These are phyloP conservation scores for Macrotrachela quadricornifera DNA, from an alignment of 1,140 invertebrate species.

Conservation along the genomic window DNA sequence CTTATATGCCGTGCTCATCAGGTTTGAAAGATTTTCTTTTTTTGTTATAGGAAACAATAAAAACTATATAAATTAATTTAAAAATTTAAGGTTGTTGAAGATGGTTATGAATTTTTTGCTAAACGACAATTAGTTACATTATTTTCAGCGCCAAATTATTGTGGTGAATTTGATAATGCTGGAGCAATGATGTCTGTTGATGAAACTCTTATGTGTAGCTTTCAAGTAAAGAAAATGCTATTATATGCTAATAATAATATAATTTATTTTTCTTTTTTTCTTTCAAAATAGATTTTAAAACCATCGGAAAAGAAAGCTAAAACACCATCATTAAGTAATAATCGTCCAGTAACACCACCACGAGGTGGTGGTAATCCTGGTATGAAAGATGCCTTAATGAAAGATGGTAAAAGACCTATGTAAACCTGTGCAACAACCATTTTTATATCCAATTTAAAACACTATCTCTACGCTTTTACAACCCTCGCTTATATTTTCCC, in stretches of 20 bases:
- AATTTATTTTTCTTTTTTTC: not conserved
- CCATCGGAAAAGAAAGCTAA: slow-evolving; percentile 43
- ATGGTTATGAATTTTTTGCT: slow-evolving; percentile 95
- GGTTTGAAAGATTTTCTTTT: slow-evolving; percentile 11
- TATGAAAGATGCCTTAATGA: no score
- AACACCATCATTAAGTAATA: slow-evolving; percentile 63
- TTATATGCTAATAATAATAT: not conserved
- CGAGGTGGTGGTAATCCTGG: slow-evolving; percentile 31
- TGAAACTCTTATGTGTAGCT: slow-evolving; percentile 97
- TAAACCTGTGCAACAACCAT: no score
- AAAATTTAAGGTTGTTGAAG: slow-evolving; percentile 45
- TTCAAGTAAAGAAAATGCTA: slow-evolving; percentile 30
- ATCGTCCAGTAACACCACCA: slow-evolving; percentile 43
- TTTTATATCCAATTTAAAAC: no score
- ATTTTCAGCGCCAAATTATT: slow-evolving; percentile 89
- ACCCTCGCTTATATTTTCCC: no score
- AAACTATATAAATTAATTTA: not conserved
- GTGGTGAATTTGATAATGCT: slow-evolving; percentile 96
- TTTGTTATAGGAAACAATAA: not conserved
- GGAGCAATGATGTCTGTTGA: slow-evolving; percentile 99
- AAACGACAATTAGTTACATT: slow-evolving; percentile 89
- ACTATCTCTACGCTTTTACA: no score
- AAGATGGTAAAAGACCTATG: no score
- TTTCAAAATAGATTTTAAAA: slow-evolving; percentile 18
- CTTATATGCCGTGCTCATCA: slow-evolving; percentile 37